These are phyloP conservation scores for Aradophagus sp. DNA, from an alignment of 1,140 invertebrate genomes.

Conservation along the genomic window DNA sequence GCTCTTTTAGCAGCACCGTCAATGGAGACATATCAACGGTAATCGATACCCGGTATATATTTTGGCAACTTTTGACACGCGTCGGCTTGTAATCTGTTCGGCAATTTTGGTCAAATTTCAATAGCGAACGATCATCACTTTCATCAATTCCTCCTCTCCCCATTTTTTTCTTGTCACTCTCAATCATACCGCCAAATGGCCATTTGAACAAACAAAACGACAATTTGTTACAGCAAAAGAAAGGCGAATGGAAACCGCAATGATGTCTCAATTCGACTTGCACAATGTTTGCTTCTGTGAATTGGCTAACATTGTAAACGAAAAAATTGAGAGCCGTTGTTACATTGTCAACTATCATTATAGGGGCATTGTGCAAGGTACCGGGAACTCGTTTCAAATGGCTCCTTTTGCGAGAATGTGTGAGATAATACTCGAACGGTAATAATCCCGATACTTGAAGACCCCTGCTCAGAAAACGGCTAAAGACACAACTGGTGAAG, in stretches of 20 bases:
- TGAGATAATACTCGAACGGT: conserved; percentile 54
- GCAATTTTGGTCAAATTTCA: too few relatives aligned
- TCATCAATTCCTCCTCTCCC: not conserved
- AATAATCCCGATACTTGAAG: conserved; percentile 46
- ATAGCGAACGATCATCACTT: not conserved
- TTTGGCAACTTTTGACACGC: too few relatives aligned
- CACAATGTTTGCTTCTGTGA: conserved; percentile 7
- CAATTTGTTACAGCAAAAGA: conserved; percentile 21
- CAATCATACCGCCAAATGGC: not conserved
- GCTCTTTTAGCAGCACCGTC: too few relatives aligned
- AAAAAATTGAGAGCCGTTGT: conserved; percentile 19
- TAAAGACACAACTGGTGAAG: conserved; percentile 42
- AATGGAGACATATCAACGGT: conserved; percentile 7
- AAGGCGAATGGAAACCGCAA: conserved; percentile 19
- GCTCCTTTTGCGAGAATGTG: conserved; percentile 36
- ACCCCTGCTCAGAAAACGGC: conserved; percentile 43
- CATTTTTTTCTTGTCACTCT: not conserved
- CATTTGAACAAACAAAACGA: conserved; percentile 17
- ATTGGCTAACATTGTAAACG: conserved; percentile 18
- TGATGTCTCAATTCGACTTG: conserved; percentile 28
- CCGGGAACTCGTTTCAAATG: conserved; percentile 31
- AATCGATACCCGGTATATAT: conserved; percentile 25
- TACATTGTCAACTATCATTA: conserved; percentile 47
- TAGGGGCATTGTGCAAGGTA: conserved; percentile 20
- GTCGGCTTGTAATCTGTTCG: too few relatives aligned